These are phyloP conservation scores for Rosalia funebris DNA, from an alignment of 2,888 invertebrate genomes.

Conservation along the genomic window DNA sequence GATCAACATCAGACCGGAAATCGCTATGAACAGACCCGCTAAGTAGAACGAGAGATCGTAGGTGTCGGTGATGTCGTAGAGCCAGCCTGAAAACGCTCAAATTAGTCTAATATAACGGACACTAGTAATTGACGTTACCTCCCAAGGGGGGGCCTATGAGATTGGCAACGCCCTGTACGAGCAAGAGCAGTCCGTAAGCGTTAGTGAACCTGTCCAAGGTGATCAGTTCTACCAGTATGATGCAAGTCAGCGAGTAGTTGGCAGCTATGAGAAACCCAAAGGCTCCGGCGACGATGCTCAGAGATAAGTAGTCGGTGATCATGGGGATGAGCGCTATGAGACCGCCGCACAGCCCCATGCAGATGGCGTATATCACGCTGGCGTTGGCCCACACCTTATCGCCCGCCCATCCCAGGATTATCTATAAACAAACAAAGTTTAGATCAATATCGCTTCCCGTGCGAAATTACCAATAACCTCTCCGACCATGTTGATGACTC, in stretches of 20 bases:
- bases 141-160: conserved; percentile 90
- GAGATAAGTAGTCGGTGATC: conserved; percentile 66
- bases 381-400: conserved; percentile 83
- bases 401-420: conserved; percentile 87
- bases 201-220: conserved; percentile 91
- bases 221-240: conserved; percentile 89
- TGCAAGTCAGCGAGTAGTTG: conserved; percentile 90
- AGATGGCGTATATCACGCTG: conserved; percentile 81
- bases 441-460: neutral
- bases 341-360: conserved; percentile 79
- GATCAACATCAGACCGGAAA: conserved; percentile 75
- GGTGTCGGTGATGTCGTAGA: conserved; percentile 80
- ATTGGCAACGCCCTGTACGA: conserved; percentile 91
- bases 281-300: conserved; percentile 76
- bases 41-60: conserved; percentile 85
- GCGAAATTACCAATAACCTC: conserved; percentile 69
- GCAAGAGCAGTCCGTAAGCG: conserved; percentile 86
- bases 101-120: neutral
- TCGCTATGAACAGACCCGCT: conserved; percentile 80
- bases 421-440: conserved; percentile 65
- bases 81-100: conserved; percentile 77
- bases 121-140: no score
- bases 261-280: conserved; percentile 93
- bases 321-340: conserved; percentile 76
- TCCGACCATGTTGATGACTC: conserved; percentile 88